Evolutionary conservation across 2,113 vertebrate species (phyloP), one percentile per base, ranked within the genome.

Genomic region (Rhinoderma darwinii): DNA sequence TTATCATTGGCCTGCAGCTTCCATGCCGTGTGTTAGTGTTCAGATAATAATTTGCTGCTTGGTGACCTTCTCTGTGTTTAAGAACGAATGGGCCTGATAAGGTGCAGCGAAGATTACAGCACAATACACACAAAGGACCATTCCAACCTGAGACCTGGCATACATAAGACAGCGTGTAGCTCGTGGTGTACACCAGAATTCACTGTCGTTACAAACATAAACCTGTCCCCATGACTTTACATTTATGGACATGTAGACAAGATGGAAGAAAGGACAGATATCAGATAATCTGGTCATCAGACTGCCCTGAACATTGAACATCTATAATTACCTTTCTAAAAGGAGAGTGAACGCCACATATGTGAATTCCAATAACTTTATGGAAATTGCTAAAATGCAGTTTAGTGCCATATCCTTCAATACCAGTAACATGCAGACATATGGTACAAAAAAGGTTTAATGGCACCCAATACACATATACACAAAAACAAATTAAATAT

Each of bases 231-330:
- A n/a, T 41, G 32, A 39, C 27, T 83, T 83, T 44, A 70, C 47
- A 10, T 32, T 22, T 70, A 47, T 70, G 27, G 63, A 70, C 18
- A 51, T 50, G 1, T 11, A 72, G 66, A 72, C 44, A 83, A 83
- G 63, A 43, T 83, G 66, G 82, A 32, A 72, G 39, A 72, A 50
- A 47, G 63, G 61, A 72, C 41, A 83, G 82, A 83, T 83, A 72
- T 4, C 18, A 44, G 44, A 61, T 82, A 44, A 66, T 50, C 82
- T 72, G 32, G 43, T 68, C 54, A 44, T 72, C 68, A 51, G 27
- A 70, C 20, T 27, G 14, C 41, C n/a, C 61, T 83, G 27, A 72
- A 68, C 81, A 70, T 83, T 72, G 63, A 83, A 83, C 81, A 14
- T 72, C 15, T 35, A 11, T 83, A 72, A 72, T 72, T 72, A 83